Percentiles rank a stretch among this genome's conserved stretches.
These are phyloP conservation scores for Phanerotoma sp. DNA, from an alignment of 2,888 invertebrate genomes.

Conservation along the genomic window DNA sequence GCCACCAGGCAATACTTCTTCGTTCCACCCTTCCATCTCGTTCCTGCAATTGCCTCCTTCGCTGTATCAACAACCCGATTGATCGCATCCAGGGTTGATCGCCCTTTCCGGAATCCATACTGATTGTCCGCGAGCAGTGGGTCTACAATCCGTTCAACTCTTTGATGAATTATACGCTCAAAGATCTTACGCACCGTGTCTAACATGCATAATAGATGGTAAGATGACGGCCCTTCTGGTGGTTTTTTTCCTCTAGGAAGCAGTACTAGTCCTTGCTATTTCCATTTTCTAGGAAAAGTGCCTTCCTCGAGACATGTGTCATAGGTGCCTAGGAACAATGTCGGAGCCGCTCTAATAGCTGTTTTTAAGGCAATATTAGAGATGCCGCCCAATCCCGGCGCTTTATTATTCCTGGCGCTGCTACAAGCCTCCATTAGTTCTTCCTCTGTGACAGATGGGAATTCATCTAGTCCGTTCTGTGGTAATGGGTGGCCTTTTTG, in stretches of 20 bases:
- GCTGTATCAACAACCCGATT: slow-evolving; percentile 18
- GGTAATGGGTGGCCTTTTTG: slow-evolving; percentile 12
- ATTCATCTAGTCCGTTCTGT: background rate
- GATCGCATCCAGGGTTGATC: too few species aligned
- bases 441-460: slow-evolving; percentile 18
- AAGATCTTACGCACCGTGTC: slow-evolving; percentile 29
- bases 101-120: slow-evolving; percentile 27
- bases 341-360: slow-evolving; percentile 23
- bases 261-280: slow-evolving; percentile 29
- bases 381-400: slow-evolving; percentile 33
- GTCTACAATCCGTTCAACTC: slow-evolving; percentile 16
- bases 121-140: slow-evolving; percentile 15
- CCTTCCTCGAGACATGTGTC: slow-evolving; percentile 26
- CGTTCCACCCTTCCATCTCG: slow-evolving; percentile 19
- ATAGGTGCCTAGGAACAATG: slow-evolving; percentile 28
- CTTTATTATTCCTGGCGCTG: slow-evolving; percentile 27
- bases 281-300: slow-evolving; percentile 30
- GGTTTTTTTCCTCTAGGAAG: slow-evolving; percentile 30
- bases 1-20: slow-evolving; percentile 20
- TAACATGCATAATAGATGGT: slow-evolving; percentile 30
- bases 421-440: slow-evolving; percentile 23
- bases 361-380: slow-evolving; percentile 31
- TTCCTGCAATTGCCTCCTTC: slow-evolving; percentile 23
- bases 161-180: slow-evolving; percentile 22
- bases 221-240: slow-evolving; percentile 27